Base-by-base conservation (phyloP, 2,797 vertebrate genomes). In the Malurus splendens region DNA sequence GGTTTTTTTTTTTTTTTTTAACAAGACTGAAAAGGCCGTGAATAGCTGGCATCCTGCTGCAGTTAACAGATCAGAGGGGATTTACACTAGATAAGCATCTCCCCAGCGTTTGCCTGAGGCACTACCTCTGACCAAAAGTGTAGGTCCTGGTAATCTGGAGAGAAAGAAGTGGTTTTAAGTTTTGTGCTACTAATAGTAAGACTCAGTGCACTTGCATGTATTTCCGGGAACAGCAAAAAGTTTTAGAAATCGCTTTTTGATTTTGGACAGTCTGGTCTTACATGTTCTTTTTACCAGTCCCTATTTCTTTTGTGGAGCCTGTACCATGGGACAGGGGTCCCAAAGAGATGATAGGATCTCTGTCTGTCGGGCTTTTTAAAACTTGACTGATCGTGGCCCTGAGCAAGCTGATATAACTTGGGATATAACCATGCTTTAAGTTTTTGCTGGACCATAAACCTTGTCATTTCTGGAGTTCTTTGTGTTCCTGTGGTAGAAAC, bases 21-120 rank as follows among this genome's bases (percentile, higher is more conserved):
- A n/a, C 16, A 42, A 44, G 45, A 19, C 33, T 48, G 42, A 38
- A 60, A 85, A 70, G 22, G 16, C 70, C 45, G 44, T 72, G 70
- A 89, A 52, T 79, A 61, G 41, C 45, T 50, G 87, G 65, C 52
- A 18, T 84, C 38, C 55, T 72, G 67, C 33, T 87, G 76, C 57
- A 87, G 45, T 61, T 83, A 82, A 86, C 56, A 75, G 71, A 62
- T 60, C 47, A 33, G 9, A 36, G 38, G 51, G 33, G 78, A 71
- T 82, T 94, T 88, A 82, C 76, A 64, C 7, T 19, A 71, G 78
- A 77, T 84, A 77, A 88, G 47, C 38, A 82, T 79, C 68, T 90
- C 52, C 38, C 33, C 52, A 56, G 65, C 2, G 0, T 57, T 84
- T 30, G 64, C 54, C 28, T 59, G 57, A 50, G 51, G 75, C 47